A percentile compares a stretch with the other conserved stretches of the same genome.
These are phyloP conservation scores for Cordylochernes scorpioides DNA, from an alignment of 2,888 invertebrate genomes.

Conservation along the genomic window DNA sequence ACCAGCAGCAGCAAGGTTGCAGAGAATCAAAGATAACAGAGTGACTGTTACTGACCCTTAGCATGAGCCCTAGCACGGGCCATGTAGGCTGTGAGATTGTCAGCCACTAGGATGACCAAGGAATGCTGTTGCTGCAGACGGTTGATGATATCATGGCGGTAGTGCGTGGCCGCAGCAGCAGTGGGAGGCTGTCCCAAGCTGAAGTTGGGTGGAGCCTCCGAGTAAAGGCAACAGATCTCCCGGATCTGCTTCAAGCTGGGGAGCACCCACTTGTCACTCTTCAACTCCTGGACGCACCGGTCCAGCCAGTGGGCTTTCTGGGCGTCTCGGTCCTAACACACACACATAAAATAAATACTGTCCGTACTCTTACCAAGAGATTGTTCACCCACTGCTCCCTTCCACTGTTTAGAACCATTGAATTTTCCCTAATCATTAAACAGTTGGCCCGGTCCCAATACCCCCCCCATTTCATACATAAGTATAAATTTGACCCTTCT, in stretches of 20 bases:
- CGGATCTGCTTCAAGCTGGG: constrained; percentile 82
- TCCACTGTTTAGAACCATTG: too few relatives aligned
- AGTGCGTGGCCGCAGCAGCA: constrained; percentile 17
- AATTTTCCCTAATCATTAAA: too few relatives aligned
- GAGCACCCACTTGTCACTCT: constrained; percentile 54
- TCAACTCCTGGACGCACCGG: constrained; percentile 79
- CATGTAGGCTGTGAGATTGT: constrained; percentile 64
- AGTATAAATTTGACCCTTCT: too few relatives aligned
- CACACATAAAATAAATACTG: too few relatives aligned
- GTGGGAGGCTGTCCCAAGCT: constrained; percentile 20
- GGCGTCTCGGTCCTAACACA: constrained; percentile 65
- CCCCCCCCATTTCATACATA: too few relatives aligned
- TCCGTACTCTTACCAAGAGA: too few relatives aligned
- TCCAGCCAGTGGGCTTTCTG: constrained; percentile 87
- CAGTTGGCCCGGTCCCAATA: too few relatives aligned
- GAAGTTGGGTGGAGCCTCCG: constrained; percentile 45
- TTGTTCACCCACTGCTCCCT: too few relatives aligned
- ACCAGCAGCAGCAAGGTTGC: too few relatives aligned
- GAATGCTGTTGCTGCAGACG: constrained; percentile 69
- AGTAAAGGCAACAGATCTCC: constrained; percentile 74
- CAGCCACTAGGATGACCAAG: constrained; percentile 70
- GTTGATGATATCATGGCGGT: constrained; percentile 50
- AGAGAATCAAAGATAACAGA: too few relatives aligned
- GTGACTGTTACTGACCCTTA: constrained; percentile 24
- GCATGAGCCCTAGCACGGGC: constrained; percentile 43